These are phyloP conservation scores for Malurus alboscapulatus DNA, from an alignment of 2,113 vertebrate genomes.

Conservation along the genomic window DNA sequence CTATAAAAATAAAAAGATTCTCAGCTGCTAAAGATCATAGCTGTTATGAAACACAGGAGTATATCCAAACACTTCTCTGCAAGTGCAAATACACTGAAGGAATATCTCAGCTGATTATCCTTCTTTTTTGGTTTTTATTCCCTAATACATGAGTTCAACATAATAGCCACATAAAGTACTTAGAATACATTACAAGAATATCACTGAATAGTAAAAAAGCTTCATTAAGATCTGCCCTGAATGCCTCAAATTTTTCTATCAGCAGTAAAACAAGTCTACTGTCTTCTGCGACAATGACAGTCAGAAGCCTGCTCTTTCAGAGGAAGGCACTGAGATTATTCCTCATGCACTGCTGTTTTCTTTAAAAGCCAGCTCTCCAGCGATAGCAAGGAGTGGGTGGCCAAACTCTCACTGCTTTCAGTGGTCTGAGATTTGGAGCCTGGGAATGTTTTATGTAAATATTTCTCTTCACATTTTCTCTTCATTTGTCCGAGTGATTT, in stretches of 20 bases:
- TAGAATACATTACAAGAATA: background rate
- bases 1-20: slow-evolving; percentile 41
- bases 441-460: slow-evolving; percentile 43
- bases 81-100: slow-evolving; percentile 12
- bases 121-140: background rate
- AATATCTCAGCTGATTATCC: background rate
- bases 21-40: slow-evolving; percentile 23
- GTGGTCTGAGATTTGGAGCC: slow-evolving; percentile 37
- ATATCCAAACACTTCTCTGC: slow-evolving; percentile 22
- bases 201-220: slow-evolving; percentile 4
- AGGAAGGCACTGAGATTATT: slow-evolving; percentile 37
- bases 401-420: slow-evolving; percentile 33
- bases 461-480: slow-evolving; percentile 52
- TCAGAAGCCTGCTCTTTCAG: slow-evolving; percentile 44
- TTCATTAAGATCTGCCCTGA: slow-evolving; percentile 22
- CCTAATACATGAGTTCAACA: background rate
- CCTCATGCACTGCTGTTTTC: slow-evolving; percentile 34
- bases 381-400: background rate
- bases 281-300: slow-evolving; percentile 46
- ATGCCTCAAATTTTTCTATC: slow-evolving; percentile 11
- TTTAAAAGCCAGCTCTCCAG: background rate
- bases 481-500: slow-evolving; percentile 48
- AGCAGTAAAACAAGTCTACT: slow-evolving; percentile 32
- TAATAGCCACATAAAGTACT: background rate
- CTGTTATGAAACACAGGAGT: slow-evolving; percentile 45